Evolutionary conservation across 1,140 invertebrate species (phyloP), one percentile per base, ranked within the genome.

Genomic region (Oscheius sp.): DNA sequence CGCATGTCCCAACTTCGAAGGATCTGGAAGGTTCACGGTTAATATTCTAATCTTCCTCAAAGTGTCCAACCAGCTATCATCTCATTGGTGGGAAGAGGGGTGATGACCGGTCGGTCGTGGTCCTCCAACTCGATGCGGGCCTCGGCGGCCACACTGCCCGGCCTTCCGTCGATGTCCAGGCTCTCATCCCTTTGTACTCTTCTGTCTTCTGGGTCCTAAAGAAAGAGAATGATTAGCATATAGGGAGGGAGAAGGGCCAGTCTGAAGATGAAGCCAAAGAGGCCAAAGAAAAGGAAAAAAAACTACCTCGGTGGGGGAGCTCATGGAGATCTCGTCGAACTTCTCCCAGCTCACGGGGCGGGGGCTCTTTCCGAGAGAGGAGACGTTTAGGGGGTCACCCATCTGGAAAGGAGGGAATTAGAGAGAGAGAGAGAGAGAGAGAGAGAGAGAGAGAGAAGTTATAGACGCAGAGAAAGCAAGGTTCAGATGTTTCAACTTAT

Each of bases 161-260:
- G 10, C 26, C 61, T 32, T 18, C 29, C 36, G 7, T 63, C 61
- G 26, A 63, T 63, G 10, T 63, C 61, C 26, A 63, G 15, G 36
- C 61, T 63, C 26, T 38, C 61, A 7, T 63, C 61, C 10, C 26
- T 29, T 7, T 29, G 18, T 26, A 63, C 31, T 36, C 23, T 59
- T 64, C 26, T 34, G 26, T 73, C 36, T 69, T 36, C 68, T 74
- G 36, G 64, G 59, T 67, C 71, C 38, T 42, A n/a, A 42, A 42
- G n/a, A 42, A 42, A 42, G 38, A 42, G 7, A 42, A 7, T 42
- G 7, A 42, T 42, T 10, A 42, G 7, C n/a, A n/a, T 42, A 42
- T 10, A 42, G n/a, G n/a, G n/a, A 42, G 38, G n/a, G n/a, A 42
- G n/a, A 42, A 42, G 38, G n/a, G 38, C 38, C 7, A n/a, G 38